Evolutionary conservation across 2,888 invertebrate species (phyloP).

Genomic region (Scaptomyza tumidula): DNA sequence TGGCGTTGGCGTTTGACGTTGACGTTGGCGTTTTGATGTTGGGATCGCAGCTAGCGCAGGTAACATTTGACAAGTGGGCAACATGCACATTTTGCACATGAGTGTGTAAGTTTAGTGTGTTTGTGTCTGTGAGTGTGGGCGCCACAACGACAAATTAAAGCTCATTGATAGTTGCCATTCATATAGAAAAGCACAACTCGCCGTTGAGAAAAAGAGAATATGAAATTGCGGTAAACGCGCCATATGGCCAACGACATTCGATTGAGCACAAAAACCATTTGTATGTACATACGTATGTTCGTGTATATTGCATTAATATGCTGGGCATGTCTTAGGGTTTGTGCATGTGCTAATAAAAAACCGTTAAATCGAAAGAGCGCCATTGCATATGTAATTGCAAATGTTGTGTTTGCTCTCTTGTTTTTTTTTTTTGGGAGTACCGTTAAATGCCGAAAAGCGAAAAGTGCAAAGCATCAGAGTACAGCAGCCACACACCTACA

Average conservation of each 20-base stretch:
- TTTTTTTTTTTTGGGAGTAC: constrained; percentile 12
- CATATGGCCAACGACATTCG: constrained; percentile 46
- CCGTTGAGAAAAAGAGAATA: constrained; percentile 11
- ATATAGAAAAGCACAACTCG: constrained; percentile 32
- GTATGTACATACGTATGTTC: not conserved
- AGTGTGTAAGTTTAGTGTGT: constrained; percentile 28
- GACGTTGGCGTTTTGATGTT: constrained; percentile 14
- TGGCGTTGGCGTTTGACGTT: constrained; percentile 23
- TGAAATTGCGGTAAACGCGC: constrained; percentile 36
- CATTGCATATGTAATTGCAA: constrained; percentile 27
- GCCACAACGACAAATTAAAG: constrained; percentile 38
- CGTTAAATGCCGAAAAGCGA: constrained; percentile 36
- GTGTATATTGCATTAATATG: constrained; percentile 33
- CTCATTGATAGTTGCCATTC: constrained; percentile 70
- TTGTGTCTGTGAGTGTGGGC: constrained; percentile 50
- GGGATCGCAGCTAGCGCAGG: constrained; percentile 33
- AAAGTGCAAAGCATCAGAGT: constrained; percentile 18
- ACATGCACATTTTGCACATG: constrained; percentile 44
- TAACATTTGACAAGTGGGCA: constrained; percentile 60
- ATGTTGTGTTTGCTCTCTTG: constrained; percentile 1
- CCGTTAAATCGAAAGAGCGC: constrained; percentile 30
- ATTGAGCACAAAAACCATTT: constrained; percentile 5
- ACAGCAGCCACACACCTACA: constrained; percentile 19
- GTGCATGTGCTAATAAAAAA: constrained; percentile 41
- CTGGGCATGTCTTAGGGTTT: constrained; percentile 21